A percentile compares a stretch with the other conserved stretches of the same genome.
These are phyloP conservation scores for Zaprionus kolodkinae DNA, from an alignment of 1,140 invertebrate species.

Conservation along the genomic window DNA sequence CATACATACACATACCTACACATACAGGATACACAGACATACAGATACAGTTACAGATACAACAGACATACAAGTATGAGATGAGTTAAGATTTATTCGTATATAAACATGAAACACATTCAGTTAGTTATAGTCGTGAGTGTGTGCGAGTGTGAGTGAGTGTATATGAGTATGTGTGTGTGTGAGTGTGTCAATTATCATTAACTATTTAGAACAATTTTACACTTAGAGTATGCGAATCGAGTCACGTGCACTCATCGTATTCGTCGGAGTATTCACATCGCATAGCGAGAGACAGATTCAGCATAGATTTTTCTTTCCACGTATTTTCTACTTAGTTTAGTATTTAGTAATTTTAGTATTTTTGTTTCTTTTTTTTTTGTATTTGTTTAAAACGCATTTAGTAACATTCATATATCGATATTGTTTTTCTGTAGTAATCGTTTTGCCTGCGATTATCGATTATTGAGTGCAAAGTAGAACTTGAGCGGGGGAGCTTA, in stretches of 20 bases:
- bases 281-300: slow-evolving; percentile 16
- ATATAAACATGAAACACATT: slow-evolving; percentile 78
- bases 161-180: slow-evolving; percentile 14
- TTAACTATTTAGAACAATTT: slow-evolving; percentile 46
- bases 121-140: slow-evolving; percentile 69
- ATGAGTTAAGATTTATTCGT: slow-evolving; percentile 31
- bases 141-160: slow-evolving; percentile 19
- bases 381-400: slow-evolving; percentile 28
- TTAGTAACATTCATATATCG: slow-evolving; percentile 50
- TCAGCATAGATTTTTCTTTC: slow-evolving; percentile 31
- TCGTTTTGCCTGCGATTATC: background rate
- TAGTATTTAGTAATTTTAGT: slow-evolving; percentile 18
- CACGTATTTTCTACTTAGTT: slow-evolving; percentile 34
- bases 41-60: slow-evolving; percentile 32
- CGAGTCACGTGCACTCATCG: slow-evolving; percentile 9
- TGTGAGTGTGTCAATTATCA: slow-evolving; percentile 27
- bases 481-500: slow-evolving; percentile 42
- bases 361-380: slow-evolving; percentile 1
- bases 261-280: background rate
- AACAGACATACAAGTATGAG: slow-evolving; percentile 31
- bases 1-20: slow-evolving; percentile 31
- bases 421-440: background rate
- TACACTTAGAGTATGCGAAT: slow-evolving; percentile 37
- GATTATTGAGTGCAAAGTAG: slow-evolving; percentile 44
- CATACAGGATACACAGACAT: slow-evolving; percentile 12